Conservation (phyloP, 2,113 vertebrate species). For the Taxidea taxus region DNA sequence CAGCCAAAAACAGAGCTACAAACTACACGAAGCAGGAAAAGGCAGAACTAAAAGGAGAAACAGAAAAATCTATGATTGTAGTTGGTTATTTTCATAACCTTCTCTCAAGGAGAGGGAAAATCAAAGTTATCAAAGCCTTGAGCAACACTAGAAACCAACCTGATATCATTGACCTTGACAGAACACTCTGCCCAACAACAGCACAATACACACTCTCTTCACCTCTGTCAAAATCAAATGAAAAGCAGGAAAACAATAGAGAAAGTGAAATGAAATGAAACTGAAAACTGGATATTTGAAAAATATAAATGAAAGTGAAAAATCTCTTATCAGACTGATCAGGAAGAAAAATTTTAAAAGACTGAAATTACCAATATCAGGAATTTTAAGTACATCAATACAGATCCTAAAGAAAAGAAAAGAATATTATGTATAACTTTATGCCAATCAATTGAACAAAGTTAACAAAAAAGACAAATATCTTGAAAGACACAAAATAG, state of each 20-base stretch:
- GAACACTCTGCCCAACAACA: neutral
- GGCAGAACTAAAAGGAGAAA: neutral
- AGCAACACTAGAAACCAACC: neutral
- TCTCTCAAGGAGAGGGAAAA: neutral
- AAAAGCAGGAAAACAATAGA: neutral
- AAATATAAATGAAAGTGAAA: neutral
- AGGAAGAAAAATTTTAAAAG: neutral
- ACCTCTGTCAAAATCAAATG: neutral
- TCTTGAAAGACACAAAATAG: neutral
- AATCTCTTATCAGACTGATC: neutral
- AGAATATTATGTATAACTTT: neutral
- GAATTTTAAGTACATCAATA: neutral
- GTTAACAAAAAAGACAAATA: neutral
- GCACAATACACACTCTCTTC: neutral
- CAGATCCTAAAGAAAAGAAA: neutral
- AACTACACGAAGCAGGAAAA: neutral
- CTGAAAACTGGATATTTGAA: neutral
- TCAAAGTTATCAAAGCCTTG: neutral
- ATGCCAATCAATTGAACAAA: neutral
- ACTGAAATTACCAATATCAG: neutral
- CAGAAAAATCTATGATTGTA: neutral
- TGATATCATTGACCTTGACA: neutral
- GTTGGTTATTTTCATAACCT: neutral
- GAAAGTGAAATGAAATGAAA: neutral
- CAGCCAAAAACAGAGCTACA: neutral